Evolutionary conservation across 1,140 invertebrate genomes (phyloP).

Genomic region (Phymastichus coffea): DNA sequence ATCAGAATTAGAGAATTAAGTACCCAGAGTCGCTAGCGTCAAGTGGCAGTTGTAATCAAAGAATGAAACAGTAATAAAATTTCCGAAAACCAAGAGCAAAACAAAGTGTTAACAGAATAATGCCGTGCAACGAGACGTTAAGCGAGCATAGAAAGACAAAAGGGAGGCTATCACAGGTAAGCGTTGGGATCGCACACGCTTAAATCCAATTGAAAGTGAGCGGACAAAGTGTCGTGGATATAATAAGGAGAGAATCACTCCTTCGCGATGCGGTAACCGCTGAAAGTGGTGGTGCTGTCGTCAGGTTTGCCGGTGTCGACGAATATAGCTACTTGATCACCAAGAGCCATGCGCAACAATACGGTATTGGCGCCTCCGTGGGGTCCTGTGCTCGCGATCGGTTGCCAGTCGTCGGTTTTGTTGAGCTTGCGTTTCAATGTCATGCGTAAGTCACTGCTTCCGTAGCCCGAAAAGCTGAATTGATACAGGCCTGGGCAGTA

Average conservation of each 20-base stretch:
- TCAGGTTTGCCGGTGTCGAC: conserved; percentile 42
- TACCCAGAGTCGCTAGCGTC: not conserved
- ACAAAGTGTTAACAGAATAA: no score
- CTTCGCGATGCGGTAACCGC: conserved; percentile 53
- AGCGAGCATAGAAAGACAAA: conserved; percentile 5
- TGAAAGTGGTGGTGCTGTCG: conserved; percentile 46
- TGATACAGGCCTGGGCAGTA: conserved; percentile 59
- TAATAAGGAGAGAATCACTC: no score
- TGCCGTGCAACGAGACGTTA: no score
- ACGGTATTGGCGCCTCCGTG: conserved; percentile 52
- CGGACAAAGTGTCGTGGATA: no score
- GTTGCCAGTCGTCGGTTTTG: conserved; percentile 47
- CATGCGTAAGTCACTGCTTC: conserved; percentile 44
- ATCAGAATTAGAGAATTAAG: not conserved
- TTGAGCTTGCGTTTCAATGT: conserved; percentile 46
- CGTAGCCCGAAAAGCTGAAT: conserved; percentile 55
- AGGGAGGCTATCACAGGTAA: conserved; percentile 24
- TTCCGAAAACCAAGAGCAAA: no score
- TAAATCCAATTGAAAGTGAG: no score
- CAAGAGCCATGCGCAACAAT: conserved; percentile 47
- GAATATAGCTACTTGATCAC: conserved; percentile 53
- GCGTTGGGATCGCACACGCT: no score
- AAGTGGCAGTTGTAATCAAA: no score
- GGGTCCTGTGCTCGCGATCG: conserved; percentile 39
- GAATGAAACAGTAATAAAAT: no score